Evolutionary conservation across 1,140 invertebrate species (phyloP), one percentile per base, ranked within the genome.

Genomic region (Cotesia typhae): DNA sequence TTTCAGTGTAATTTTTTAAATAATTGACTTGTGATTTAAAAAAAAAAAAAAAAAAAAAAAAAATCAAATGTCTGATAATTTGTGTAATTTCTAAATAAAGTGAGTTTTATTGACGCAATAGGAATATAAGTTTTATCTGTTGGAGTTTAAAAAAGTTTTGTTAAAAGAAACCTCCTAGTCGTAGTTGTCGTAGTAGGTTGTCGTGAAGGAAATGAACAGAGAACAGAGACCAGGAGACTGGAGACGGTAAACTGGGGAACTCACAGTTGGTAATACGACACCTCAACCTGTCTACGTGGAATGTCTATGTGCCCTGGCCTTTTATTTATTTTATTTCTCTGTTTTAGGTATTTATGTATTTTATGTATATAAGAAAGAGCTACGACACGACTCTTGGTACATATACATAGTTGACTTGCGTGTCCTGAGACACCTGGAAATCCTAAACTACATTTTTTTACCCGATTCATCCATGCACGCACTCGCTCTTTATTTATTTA

Each of bases 261-360:
- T 28, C 28, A 51, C 41, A 67, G 67, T 59, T 59, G 67, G 67
- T 69, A 69, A 69, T 61, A 69, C 67, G 67, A 69, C 53, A 69
- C 57, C 67, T 69, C 53, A 69, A 69, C 67, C 67, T 69, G 67
- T 41, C 67, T 69, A 69, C 55, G 55, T 35, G 67, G 57, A 61
- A 67, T 67, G 65, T 67, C 65, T 67, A 67, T 67, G 65, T 67
- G 51, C 41, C 41, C 41, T 47, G 41, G 65, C 65, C 65, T 20
- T 57, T 14, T n/a, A 6, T 28, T n/a, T 52, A 47, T 53, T 52
- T 20, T 67, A 41, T 66, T 67, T 67, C 51, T 28, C 51, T 52
- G 53, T 51, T 47, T 6, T 47, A 47, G 6, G 6, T 47, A 47
- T 47, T 9, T 41, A 41, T 41, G 38, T 41, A 41, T 41, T 47